These are phyloP conservation scores for Platerodrilus igneus DNA, from an alignment of 2,888 invertebrate genomes.

Conservation along the genomic window DNA sequence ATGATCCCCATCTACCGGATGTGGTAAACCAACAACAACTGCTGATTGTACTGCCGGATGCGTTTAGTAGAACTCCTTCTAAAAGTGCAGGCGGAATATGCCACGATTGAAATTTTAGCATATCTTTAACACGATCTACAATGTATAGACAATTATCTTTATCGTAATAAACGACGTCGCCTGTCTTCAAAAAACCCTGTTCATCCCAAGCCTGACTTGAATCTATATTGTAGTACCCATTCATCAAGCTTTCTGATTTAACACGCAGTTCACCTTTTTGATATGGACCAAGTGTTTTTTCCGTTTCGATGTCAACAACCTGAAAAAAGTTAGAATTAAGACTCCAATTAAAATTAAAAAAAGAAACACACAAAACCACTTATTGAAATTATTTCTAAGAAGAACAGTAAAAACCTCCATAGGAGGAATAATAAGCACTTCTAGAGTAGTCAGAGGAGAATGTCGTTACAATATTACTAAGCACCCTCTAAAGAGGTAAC, in stretches of 20 bases:
- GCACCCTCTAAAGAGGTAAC: no score
- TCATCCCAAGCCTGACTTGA: constrained; percentile 44
- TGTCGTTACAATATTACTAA: no score
- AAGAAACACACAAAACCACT: no score
- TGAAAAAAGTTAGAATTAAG: no score
- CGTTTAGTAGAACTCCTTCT: constrained; percentile 62
- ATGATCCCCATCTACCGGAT: constrained; percentile 63
- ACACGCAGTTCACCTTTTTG: constrained; percentile 52
- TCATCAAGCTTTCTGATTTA: constrained; percentile 40
- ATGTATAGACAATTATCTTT: constrained; percentile 47
- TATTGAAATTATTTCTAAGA: no score
- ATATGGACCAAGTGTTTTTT: constrained; percentile 48
- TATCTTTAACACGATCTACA: constrained; percentile 48
- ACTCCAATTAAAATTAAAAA: no score
- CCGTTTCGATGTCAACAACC: constrained; percentile 49
- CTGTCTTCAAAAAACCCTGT: constrained; percentile 50
- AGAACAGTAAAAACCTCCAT: no score
- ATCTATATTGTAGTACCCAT: constrained; percentile 49
- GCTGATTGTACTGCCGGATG: constrained; percentile 73
- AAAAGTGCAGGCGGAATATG: constrained; percentile 72
- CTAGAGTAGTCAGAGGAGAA: no score
- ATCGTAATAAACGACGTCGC: constrained; percentile 51
- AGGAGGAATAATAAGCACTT: no score
- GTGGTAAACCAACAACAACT: constrained; percentile 73
- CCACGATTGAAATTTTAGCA: constrained; percentile 49